A percentile compares a stretch with the other conserved stretches of the same genome.
Conservation (phyloP, 2,888 invertebrate genomes). For the Cephalotes varians region DNA sequence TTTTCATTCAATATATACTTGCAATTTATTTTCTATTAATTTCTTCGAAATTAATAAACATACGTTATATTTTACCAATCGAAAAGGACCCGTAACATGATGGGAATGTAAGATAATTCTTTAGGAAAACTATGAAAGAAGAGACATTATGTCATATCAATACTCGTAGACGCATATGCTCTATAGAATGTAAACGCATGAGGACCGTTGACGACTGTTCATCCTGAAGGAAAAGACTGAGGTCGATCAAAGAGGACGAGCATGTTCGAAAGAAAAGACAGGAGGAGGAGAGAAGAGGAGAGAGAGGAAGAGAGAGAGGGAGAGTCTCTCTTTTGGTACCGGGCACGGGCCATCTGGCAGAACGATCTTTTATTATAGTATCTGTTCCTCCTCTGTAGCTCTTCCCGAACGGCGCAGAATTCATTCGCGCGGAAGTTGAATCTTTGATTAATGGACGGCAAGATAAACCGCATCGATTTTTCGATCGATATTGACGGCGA, state of each 20-base stretch:
- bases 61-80: conserved; percentile 8
- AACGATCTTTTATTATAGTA: conserved; percentile 72
- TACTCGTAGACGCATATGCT: conserved; percentile 5
- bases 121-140: background rate
- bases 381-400: conserved; percentile 67
- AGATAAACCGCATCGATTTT: conserved; percentile 64
- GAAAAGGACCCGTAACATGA: background rate
- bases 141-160: conserved; percentile 27
- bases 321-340: conserved; percentile 60
- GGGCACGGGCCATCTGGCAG: conserved; percentile 76
- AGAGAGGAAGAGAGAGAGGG: conserved; percentile 24
- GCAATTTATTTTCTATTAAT: background rate
- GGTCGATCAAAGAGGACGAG: conserved; percentile 20
- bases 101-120: background rate
- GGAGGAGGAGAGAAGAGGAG: conserved; percentile 32
- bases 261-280: conserved; percentile 49
- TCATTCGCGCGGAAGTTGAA: conserved; percentile 69
- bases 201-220: conserved; percentile 1
- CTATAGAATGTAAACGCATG: conserved; percentile 11
- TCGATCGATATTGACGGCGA: conserved; percentile 49
- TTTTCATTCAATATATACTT: background rate
- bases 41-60: background rate
- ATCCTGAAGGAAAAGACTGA: conserved; percentile 31
- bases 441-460: conserved; percentile 70
- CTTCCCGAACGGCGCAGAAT: conserved; percentile 62